Evolutionary conservation across 2,888 invertebrate species (phyloP).

Genomic region (Dorcus hopei): DNA sequence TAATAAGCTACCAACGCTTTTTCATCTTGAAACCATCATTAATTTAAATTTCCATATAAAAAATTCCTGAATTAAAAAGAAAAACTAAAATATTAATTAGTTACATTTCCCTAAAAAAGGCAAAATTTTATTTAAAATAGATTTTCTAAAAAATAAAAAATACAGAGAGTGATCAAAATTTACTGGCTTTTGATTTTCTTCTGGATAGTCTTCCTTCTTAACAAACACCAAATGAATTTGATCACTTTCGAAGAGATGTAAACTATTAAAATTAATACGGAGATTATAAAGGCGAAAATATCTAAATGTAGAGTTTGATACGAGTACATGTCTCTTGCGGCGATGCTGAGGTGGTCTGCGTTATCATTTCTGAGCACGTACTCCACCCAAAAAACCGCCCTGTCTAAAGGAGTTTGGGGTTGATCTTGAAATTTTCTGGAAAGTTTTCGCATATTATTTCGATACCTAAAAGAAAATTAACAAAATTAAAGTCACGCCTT

Average conservation of each 20-base stretch:
- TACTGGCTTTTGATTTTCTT: slow-evolving; percentile 23
- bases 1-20: too few relatives aligned
- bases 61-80: too few relatives aligned
- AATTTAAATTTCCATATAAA: too few relatives aligned
- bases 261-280: not conserved
- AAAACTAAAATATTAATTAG: too few relatives aligned
- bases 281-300: slow-evolving; percentile 12
- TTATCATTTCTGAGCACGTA: slow-evolving; percentile 24
- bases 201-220: too few relatives aligned
- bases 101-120: too few relatives aligned
- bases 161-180: not conserved
- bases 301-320: slow-evolving; percentile 20
- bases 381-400: slow-evolving; percentile 28
- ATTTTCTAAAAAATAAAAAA: too few relatives aligned
- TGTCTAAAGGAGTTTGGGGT: slow-evolving; percentile 22
- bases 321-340: slow-evolving; percentile 17
- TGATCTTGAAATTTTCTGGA: slow-evolving; percentile 24
- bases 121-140: too few relatives aligned
- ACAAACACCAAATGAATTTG: not conserved
- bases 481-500: too few relatives aligned
- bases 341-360: slow-evolving; percentile 19
- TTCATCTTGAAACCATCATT: too few relatives aligned
- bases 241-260: not conserved
- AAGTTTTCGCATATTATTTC: slow-evolving; percentile 19
- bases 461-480: slow-evolving; percentile 22